phyloP scores from a whole-genome alignment of 1,140 invertebrate species.

The Pygmarrhopalites habei region DNA sequence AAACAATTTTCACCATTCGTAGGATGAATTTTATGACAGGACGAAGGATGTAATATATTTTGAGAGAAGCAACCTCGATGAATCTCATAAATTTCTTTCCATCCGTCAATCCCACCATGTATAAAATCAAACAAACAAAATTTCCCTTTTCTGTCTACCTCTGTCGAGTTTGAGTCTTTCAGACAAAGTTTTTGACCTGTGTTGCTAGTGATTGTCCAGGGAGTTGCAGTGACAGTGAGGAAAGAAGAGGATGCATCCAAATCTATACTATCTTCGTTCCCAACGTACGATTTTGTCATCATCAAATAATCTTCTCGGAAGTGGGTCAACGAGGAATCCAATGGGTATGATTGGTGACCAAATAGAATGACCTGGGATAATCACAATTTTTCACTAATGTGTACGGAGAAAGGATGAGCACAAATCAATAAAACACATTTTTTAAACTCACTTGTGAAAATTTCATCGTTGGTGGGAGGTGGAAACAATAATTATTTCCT shows the following conservation, averaged over 20 bases:
- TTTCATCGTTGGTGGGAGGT: too few species aligned
- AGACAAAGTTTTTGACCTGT: too few species aligned
- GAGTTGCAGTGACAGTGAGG: background rate
- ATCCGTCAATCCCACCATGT: background rate
- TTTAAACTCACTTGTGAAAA: too few species aligned
- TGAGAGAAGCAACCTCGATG: background rate
- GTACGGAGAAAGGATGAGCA: too few species aligned
- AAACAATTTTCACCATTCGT: slow-evolving; percentile 3
- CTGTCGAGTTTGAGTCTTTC: too few species aligned
- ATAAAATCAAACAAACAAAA: slow-evolving; percentile 8
- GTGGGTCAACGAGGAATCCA: slow-evolving; percentile 10
- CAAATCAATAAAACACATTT: too few species aligned
- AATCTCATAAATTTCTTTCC: background rate
- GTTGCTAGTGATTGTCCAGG: slow-evolving; percentile 16
- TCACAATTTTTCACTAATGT: background rate
- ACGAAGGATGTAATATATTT: background rate
- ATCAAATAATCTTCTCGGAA: slow-evolving; percentile 5
- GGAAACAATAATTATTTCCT: slow-evolving; percentile 15
- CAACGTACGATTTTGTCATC: background rate
- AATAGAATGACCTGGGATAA: slow-evolving; percentile 12
- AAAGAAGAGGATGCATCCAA: slow-evolving; percentile 15
- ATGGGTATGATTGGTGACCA: slow-evolving; percentile 18
- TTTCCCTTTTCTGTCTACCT: background rate
- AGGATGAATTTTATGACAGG: background rate
- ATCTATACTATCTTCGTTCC: background rate